A percentile compares a stretch with the other conserved stretches of the same genome.
Conservation (phyloP, 2,797 vertebrate species). For the Onychomys arenicola region DNA sequence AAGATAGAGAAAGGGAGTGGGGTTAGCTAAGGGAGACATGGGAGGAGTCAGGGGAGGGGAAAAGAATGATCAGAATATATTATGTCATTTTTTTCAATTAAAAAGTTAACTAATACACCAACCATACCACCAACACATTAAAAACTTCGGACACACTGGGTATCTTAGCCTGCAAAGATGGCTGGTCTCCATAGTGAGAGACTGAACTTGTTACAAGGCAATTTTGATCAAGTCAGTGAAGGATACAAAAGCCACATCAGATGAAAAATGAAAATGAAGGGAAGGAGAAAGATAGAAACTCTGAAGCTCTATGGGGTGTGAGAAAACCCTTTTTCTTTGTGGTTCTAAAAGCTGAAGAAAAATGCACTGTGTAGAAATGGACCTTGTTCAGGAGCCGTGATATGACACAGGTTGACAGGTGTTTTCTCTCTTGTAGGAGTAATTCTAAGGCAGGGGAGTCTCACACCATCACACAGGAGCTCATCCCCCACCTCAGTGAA, state of each 20-base stretch:
- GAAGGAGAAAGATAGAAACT: background rate
- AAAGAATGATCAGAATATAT: background rate
- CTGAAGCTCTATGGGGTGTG: background rate
- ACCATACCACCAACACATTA: background rate
- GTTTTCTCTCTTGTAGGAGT: background rate
- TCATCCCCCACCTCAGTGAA: background rate
- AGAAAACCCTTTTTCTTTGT: background rate
- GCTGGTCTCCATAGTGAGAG: background rate
- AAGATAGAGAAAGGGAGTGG: background rate
- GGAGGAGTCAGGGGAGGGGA: background rate
- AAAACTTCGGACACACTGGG: background rate
- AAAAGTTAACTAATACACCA: background rate
- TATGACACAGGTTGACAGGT: background rate
- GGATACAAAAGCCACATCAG: background rate
- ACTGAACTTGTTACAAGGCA: background rate
- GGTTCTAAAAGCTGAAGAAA: background rate
- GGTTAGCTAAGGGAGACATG: background rate
- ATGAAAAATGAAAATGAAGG: constrained; percentile 29
- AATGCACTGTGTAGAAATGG: background rate
- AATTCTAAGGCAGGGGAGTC: background rate
- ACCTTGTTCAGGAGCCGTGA: background rate
- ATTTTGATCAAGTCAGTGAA: background rate
- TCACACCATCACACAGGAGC: background rate
- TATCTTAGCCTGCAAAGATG: background rate
- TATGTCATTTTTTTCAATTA: background rate